phyloP scores from a whole-genome alignment of 2,888 invertebrate species.

The Drosophila nr. perissopoda region DNA sequence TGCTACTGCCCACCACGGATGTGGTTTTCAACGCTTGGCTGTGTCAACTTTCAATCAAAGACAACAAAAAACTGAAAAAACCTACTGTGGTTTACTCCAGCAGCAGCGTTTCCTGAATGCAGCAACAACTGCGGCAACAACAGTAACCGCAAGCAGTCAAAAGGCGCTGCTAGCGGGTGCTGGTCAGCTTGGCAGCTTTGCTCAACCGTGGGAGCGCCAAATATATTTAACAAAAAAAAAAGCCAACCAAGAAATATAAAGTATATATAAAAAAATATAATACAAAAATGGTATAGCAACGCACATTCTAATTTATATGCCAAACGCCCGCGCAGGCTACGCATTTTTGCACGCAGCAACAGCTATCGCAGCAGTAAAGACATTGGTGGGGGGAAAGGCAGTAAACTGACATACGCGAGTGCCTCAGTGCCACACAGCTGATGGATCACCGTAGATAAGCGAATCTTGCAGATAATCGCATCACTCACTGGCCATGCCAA shows the following conservation, averaged over 20 bases:
- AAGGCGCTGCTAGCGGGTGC: slow-evolving; percentile 75
- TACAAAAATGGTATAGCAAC: slow-evolving; percentile 37
- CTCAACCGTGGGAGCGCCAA: slow-evolving; percentile 78
- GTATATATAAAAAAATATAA: slow-evolving; percentile 15
- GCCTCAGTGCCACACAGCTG: slow-evolving; percentile 72
- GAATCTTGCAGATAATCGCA: slow-evolving; percentile 83
- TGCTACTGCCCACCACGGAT: slow-evolving; percentile 76
- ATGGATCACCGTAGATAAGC: slow-evolving; percentile 84
- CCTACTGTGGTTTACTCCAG: slow-evolving; percentile 73
- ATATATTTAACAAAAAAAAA: slow-evolving; percentile 23
- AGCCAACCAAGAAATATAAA: slow-evolving; percentile 12
- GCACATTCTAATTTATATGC: slow-evolving; percentile 78
- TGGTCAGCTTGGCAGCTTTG: slow-evolving; percentile 56
- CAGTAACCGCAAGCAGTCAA: slow-evolving; percentile 50
- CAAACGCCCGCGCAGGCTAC: slow-evolving; percentile 77
- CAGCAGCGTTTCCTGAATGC: slow-evolving; percentile 71
- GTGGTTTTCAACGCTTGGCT: slow-evolving; percentile 83
- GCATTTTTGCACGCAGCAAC: slow-evolving; percentile 76
- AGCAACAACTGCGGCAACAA: slow-evolving; percentile 36
- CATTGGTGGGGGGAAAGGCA: background rate
- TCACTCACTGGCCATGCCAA: slow-evolving; percentile 79
- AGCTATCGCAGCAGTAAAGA: slow-evolving; percentile 3
- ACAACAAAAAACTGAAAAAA: slow-evolving; percentile 58
- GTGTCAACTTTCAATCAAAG: slow-evolving; percentile 82
- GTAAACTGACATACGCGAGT: slow-evolving; percentile 66